A percentile compares a stretch with the other conserved stretches of the same genome.
Evolutionary conservation across 92 coral and sea anemone genomes (phyloP).

Genomic region (Diadumene lineata): DNA sequence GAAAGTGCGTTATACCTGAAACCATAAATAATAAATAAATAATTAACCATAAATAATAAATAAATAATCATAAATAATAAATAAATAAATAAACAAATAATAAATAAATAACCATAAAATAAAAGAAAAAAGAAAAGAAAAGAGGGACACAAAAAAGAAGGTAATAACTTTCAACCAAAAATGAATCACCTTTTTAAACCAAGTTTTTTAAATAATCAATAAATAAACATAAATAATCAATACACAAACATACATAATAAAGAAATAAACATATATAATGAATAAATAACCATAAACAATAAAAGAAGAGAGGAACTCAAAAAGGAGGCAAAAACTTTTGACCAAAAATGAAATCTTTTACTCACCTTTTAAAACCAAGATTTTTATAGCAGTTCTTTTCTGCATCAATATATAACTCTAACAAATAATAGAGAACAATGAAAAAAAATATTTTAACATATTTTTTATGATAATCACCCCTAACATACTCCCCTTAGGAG

Average conservation of each 20-base stretch:
- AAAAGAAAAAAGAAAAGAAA: neutral
- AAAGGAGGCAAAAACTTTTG: too few species aligned
- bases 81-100: neutral
- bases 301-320: neutral
- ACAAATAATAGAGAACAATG: too few species aligned
- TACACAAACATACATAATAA: neutral
- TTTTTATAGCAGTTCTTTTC: conserved; percentile 84
- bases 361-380: conserved; percentile 83
- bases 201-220: too few species aligned
- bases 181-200: too few species aligned
- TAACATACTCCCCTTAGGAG: too few species aligned
- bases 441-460: neutral
- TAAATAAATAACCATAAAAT: too few species aligned
- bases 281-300: neutral
- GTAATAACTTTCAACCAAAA: neutral
- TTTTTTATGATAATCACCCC: too few species aligned
- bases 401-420: conserved; percentile 82
- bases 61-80: neutral
- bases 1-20: conserved; percentile 67
- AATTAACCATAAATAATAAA: neutral
- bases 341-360: too few species aligned
- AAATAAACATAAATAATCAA: neutral
- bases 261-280: neutral
- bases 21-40: neutral
- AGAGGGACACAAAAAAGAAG: neutral